These are phyloP conservation scores for Tiliqua scincoides DNA, from an alignment of 2,113 vertebrate genomes.

Conservation along the genomic window DNA sequence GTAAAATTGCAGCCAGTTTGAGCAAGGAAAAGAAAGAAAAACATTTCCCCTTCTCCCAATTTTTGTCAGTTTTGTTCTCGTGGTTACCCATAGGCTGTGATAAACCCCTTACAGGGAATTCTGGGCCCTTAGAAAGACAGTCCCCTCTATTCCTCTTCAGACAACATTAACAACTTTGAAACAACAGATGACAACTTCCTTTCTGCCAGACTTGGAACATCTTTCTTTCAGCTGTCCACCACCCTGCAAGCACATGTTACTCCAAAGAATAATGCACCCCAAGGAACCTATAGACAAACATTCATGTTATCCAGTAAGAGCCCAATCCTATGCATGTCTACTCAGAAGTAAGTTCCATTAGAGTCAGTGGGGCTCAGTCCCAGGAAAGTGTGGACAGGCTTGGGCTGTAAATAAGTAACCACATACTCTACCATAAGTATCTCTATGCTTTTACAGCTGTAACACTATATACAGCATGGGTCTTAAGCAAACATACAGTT, in stretches of 20 bases:
- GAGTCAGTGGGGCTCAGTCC: too few relatives aligned
- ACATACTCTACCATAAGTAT: not conserved
- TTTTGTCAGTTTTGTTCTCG: not conserved
- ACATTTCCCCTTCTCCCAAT: not conserved
- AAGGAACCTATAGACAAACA: not conserved
- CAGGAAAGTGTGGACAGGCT: too few relatives aligned
- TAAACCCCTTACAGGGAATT: not conserved
- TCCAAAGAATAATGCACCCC: not conserved
- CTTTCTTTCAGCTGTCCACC: not conserved
- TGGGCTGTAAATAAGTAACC: too few relatives aligned
- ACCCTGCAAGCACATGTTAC: not conserved
- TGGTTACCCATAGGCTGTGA: not conserved
- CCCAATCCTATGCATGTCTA: too few relatives aligned
- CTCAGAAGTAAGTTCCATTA: too few relatives aligned
- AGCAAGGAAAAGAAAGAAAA: constrained; percentile 31
- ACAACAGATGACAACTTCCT: not conserved
- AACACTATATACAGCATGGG: not conserved
- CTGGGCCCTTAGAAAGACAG: not conserved
- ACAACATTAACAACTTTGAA: not conserved
- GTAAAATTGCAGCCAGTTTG: not conserved
- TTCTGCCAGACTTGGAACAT: not conserved
- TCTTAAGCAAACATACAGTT: not conserved
- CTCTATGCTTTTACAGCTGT: not conserved
- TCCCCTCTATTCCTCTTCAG: not conserved
- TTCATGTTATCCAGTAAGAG: too few relatives aligned